Conservation (phyloP, 2,888 invertebrate species). For the Mylabris sibirica region DNA sequence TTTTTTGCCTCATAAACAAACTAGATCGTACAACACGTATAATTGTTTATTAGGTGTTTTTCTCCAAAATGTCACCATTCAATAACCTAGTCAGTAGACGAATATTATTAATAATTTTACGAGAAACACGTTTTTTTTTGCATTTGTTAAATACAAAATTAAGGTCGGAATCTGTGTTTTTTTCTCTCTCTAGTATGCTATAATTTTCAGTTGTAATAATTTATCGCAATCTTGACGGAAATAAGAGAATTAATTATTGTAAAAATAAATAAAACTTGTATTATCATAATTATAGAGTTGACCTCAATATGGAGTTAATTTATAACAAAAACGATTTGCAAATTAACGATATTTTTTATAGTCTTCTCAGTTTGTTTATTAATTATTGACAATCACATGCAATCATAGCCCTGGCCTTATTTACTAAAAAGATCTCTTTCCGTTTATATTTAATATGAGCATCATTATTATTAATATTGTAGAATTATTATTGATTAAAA, state of each 20-base stretch:
- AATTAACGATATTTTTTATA: constrained; percentile 23
- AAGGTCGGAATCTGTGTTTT: background rate
- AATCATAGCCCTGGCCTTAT: constrained; percentile 24
- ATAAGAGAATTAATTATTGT: constrained; percentile 7
- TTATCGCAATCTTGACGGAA: constrained; percentile 6
- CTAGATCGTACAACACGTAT: background rate
- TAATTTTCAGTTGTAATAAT: constrained; percentile 8
- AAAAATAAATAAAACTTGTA: constrained; percentile 20
- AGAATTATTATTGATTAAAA: background rate
- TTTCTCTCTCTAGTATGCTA: background rate
- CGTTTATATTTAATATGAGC: background rate
- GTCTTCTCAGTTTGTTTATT: constrained; percentile 15
- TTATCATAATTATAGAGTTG: constrained; percentile 29
- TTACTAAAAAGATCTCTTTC: background rate
- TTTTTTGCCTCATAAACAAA: background rate
- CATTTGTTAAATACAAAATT: background rate
- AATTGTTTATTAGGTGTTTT: background rate
- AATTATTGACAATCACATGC: constrained; percentile 16
- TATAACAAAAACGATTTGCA: constrained; percentile 25
- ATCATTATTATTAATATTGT: background rate
- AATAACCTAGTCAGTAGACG: background rate
- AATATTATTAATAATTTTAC: background rate
- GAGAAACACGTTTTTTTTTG: background rate
- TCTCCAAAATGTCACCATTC: background rate
- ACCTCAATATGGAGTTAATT: constrained; percentile 28